Evolutionary conservation across 2,797 vertebrate species (phyloP), one percentile per base, ranked within the genome.

Genomic region (Esox masquinongy): DNA sequence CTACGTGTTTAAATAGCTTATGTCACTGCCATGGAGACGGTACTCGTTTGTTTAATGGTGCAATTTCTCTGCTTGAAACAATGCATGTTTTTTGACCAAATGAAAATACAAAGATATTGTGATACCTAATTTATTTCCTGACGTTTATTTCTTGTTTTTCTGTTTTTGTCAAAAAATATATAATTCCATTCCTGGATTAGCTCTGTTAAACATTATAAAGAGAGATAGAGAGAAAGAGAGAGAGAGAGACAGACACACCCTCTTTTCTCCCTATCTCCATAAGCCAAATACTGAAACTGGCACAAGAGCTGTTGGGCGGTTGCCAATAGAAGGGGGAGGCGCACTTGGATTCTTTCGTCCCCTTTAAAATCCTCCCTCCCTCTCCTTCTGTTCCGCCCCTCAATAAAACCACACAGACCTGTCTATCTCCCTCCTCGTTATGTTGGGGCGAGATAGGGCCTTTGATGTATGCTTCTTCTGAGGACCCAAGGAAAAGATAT

Each of bases 11-110:
- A 67, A 88, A 89, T 90, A 91, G 91, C 92, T 92, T 89, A 91
- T 86, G 84, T 88, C 92, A 94, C 93, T 93, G 93, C 93, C 92
- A 93, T 93, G 85, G 88, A 91, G 88, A 88, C 74, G 80, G 79
- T 87, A 85, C 88, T 88, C 70, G 39, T 74, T 75, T 74, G 59
- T 80, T 68, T 51, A 51, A 83, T 89, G 80, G 88, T 93, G 91
- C 87, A 88, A 84, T 87, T 87, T 78, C 89, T 76, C 86, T 92
- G 92, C 91, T 90, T 90, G 90, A 89, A 88, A 84, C 87, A 77
- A 71, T 91, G 90, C 91, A 93, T 92, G 91, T 91, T 87, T 92
- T 6, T 90, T 80, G 89, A 91, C 89, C 91, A 80, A 90, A 90
- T 84, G 51, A 68, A 75, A 79, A 90, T 90, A 90, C 77, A 87